phyloP scores from a whole-genome alignment of 1,140 invertebrate genomes.

The Venustaconcha ellipsiformis region DNA sequence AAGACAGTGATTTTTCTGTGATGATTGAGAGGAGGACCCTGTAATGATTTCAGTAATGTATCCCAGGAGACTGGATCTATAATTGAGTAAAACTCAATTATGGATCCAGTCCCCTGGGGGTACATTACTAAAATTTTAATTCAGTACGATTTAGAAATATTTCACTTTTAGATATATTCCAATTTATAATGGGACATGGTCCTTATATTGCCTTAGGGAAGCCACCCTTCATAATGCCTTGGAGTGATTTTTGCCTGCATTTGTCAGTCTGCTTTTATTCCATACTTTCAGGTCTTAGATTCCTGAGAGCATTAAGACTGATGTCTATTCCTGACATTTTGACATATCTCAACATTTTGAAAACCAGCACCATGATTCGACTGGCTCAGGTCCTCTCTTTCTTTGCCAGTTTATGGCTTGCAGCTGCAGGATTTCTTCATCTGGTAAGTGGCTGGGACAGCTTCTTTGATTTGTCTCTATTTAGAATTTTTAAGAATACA shows the following conservation, averaged over 20 bases:
- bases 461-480: too few relatives aligned
- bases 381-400: conserved; percentile 65
- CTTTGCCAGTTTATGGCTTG: conserved; percentile 67
- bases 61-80: too few relatives aligned
- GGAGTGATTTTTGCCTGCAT: neutral
- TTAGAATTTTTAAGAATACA: too few relatives aligned
- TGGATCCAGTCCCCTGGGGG: neutral
- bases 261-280: neutral
- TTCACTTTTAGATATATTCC: too few relatives aligned
- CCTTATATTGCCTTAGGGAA: too few relatives aligned
- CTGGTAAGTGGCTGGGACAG: conserved; percentile 52
- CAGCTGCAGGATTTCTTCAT: conserved; percentile 68
- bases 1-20: too few relatives aligned
- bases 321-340: conserved; percentile 80
- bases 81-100: too few relatives aligned
- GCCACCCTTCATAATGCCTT: too few relatives aligned
- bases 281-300: conserved; percentile 87
- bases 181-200: too few relatives aligned
- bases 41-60: too few relatives aligned
- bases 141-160: neutral
- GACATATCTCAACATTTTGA: conserved; percentile 69
- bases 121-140: neutral
- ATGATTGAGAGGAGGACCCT: too few relatives aligned
- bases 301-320: conserved; percentile 97
- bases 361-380: conserved; percentile 67